phyloP scores from a whole-genome alignment of 1,140 invertebrate genomes.

The Centruroides sculpturatus region DNA sequence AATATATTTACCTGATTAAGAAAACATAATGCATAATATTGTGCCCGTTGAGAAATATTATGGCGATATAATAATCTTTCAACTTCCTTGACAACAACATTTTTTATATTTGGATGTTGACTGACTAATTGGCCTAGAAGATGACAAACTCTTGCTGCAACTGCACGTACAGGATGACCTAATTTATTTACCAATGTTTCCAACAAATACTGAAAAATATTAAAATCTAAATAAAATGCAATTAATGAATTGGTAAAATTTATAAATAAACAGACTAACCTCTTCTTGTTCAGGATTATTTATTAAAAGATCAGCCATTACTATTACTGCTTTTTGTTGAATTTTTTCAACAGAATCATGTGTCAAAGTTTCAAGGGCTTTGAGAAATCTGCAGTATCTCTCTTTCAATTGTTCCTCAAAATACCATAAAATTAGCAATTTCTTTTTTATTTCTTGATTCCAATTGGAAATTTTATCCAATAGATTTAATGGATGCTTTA shows the following conservation, averaged over 20 bases:
- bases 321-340: conserved; percentile 61
- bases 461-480: conserved; percentile 25
- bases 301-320: conserved; percentile 59
- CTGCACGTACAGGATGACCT: conserved; percentile 75
- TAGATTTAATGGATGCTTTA: conserved; percentile 38
- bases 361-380: conserved; percentile 43
- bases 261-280: conserved; percentile 26
- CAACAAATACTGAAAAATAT: conserved; percentile 40
- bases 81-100: conserved; percentile 67
- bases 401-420: conserved; percentile 73
- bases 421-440: conserved; percentile 41
- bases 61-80: conserved; percentile 76
- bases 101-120: conserved; percentile 83
- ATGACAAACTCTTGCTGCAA: conserved; percentile 73
- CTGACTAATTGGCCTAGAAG: conserved; percentile 66
- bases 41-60: conserved; percentile 67
- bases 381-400: conserved; percentile 54
- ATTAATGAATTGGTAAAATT: too few species aligned
- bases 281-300: conserved; percentile 78
- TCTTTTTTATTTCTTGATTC: conserved; percentile 31
- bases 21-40: conserved; percentile 89
- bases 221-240: too few species aligned
- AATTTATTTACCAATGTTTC: conserved; percentile 81
- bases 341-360: conserved; percentile 58
- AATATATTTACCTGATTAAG: conserved; percentile 45